These are phyloP conservation scores for Lamprotornis superbus DNA, from an alignment of 2,113 vertebrate species.

Conservation along the genomic window DNA sequence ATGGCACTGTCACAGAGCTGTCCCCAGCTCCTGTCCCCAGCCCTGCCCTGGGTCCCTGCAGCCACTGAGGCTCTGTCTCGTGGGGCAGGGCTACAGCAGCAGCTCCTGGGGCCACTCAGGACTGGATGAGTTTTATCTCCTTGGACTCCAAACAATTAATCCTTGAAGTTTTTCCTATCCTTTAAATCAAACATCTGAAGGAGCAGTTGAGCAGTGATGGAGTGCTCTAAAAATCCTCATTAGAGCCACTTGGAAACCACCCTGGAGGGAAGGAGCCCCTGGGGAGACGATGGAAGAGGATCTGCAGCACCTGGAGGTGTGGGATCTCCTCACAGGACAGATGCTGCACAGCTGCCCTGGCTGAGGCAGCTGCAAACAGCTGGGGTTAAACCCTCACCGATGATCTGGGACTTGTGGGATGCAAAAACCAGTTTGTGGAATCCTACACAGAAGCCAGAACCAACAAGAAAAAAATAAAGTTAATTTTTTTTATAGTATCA, in stretches of 20 bases:
- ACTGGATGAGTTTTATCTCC: background rate
- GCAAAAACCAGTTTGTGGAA: background rate
- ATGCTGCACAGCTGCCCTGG: background rate
- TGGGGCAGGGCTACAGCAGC: background rate
- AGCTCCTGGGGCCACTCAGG: background rate
- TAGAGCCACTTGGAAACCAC: background rate
- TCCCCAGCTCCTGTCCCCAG: background rate
- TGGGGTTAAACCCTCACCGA: background rate
- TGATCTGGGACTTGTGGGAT: background rate
- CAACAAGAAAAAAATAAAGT: no score
- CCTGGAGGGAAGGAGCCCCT: background rate
- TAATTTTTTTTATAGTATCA: background rate
- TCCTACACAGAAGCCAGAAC: background rate
- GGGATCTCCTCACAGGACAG: background rate
- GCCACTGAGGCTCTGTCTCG: fast-evolving
- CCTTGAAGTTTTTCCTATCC: background rate
- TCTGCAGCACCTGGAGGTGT: background rate
- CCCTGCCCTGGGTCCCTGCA: background rate
- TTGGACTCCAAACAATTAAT: background rate
- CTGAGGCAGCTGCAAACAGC: background rate
- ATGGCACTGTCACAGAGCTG: fast-evolving
- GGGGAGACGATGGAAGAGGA: background rate
- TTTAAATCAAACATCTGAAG: background rate
- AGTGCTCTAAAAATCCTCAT: background rate
- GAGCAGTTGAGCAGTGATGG: background rate